These are phyloP conservation scores for Amphiprion ocellaris DNA, from an alignment of 2,113 vertebrate genomes.

Conservation along the genomic window DNA sequence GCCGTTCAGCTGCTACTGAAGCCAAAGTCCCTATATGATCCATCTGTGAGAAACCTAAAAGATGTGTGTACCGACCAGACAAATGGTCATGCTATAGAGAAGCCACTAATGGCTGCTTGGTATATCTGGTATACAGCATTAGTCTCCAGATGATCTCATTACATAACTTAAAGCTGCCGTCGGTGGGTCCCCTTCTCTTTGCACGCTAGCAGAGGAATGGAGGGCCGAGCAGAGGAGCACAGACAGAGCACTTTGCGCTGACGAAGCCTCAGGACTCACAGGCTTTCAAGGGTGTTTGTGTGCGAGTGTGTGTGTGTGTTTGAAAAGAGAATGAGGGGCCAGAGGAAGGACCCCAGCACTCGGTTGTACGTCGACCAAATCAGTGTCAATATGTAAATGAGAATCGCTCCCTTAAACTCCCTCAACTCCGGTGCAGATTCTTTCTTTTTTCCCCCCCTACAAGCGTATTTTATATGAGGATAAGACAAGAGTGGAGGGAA, in stretches of 20 bases:
- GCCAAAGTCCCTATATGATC: slow-evolving; percentile 39
- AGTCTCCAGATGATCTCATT: slow-evolving; percentile 74
- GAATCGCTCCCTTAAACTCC: too few species aligned
- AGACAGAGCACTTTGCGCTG: slow-evolving; percentile 57
- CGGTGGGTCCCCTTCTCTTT: slow-evolving; percentile 41
- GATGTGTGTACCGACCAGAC: slow-evolving; percentile 32
- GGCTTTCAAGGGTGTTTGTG: neutral
- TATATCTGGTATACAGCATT: slow-evolving; percentile 57
- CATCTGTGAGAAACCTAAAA: slow-evolving; percentile 52
- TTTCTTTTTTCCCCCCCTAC: too few species aligned
- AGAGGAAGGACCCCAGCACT: too few species aligned
- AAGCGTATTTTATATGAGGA: too few species aligned
- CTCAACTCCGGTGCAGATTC: too few species aligned
- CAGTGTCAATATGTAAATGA: too few species aligned
- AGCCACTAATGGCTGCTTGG: slow-evolving; percentile 57
- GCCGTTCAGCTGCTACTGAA: slow-evolving; percentile 27
- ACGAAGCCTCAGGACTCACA: slow-evolving; percentile 45
- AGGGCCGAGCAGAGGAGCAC: slow-evolving; percentile 6
- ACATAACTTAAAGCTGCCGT: slow-evolving; percentile 63
- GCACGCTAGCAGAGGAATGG: slow-evolving; percentile 28
- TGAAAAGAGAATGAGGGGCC: too few species aligned
- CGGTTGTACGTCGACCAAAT: too few species aligned
- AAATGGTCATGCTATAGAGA: slow-evolving; percentile 62
- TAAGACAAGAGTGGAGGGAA: slow-evolving; percentile 49
- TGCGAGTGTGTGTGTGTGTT: too few species aligned